These are phyloP conservation scores for Rhizoglyphus robini DNA, from an alignment of 1,140 invertebrate genomes.

Conservation along the genomic window DNA sequence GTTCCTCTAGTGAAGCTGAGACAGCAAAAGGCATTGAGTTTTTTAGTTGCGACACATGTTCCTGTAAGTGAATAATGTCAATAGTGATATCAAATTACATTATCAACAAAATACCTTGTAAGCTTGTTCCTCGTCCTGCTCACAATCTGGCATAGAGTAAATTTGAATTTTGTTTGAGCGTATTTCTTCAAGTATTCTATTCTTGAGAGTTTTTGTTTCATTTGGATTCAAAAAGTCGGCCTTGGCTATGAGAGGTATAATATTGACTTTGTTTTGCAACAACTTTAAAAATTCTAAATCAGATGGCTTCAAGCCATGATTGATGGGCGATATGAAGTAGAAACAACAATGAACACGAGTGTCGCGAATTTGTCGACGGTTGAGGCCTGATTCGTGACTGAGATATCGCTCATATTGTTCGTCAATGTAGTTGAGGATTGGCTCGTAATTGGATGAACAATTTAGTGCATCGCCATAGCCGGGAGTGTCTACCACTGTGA, in stretches of 20 bases:
- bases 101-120: conserved; percentile 29
- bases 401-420: conserved; percentile 79
- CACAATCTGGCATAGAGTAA: conserved; percentile 45
- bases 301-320: conserved; percentile 83
- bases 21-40: conserved; percentile 34
- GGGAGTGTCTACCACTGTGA: conserved; percentile 76
- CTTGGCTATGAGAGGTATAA: conserved; percentile 97
- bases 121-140: conserved; percentile 35
- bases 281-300: conserved; percentile 99
- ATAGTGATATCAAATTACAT: background rate
- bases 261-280: conserved; percentile 87
- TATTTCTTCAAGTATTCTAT: conserved; percentile 42
- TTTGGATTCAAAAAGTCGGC: conserved; percentile 93
- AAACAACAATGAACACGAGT: conserved; percentile 92
- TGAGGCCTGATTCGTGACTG: conserved; percentile 75
- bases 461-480: conserved; percentile 99
- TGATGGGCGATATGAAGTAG: conserved; percentile 97
- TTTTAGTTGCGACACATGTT: conserved; percentile 30
- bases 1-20: conserved; percentile 30
- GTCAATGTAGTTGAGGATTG: conserved; percentile 83
- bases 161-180: conserved; percentile 44
- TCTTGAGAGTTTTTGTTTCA: conserved; percentile 76
- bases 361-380: conserved; percentile 77
- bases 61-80: conserved; percentile 18
- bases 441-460: conserved; percentile 55